Conservation (phyloP, 2,797 vertebrate genomes). For the Cossypha dichroa region DNA sequence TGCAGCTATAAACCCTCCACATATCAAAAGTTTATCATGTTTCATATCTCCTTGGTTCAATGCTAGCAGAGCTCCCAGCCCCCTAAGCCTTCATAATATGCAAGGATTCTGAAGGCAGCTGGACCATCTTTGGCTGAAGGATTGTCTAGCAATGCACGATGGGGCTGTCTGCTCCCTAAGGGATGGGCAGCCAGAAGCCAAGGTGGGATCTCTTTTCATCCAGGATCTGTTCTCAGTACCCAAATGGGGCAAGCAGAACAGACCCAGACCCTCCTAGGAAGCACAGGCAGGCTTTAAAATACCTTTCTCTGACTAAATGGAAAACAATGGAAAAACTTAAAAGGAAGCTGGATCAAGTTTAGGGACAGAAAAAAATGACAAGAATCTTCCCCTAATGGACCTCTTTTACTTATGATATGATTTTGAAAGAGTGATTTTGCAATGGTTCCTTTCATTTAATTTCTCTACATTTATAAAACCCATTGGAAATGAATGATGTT, state of each 20-base stretch:
- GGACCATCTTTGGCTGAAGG: neutral
- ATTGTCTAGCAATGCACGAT: neutral
- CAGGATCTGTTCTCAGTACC: neutral
- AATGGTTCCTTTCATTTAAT: neutral
- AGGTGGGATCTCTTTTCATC: neutral
- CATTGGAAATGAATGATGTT: neutral
- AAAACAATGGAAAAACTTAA: neutral
- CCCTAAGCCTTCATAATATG: neutral
- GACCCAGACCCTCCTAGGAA: neutral
- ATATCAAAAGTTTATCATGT: neutral
- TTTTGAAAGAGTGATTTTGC: neutral
- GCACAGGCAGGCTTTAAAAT: neutral
- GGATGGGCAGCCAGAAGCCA: neutral
- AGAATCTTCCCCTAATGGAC: neutral
- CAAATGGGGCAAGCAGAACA: neutral
- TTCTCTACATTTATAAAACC: neutral
- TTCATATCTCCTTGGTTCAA: neutral
- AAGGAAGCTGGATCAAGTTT: neutral
- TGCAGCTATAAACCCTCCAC: neutral
- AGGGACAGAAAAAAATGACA: accelerated
- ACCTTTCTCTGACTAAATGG: neutral
- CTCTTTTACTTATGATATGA: neutral
- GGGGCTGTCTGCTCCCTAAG: neutral
- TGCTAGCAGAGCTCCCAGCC: accelerated
- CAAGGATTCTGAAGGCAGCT: neutral